phyloP scores from a whole-genome alignment of 1,140 invertebrate species.

The Conus ventricosus region DNA sequence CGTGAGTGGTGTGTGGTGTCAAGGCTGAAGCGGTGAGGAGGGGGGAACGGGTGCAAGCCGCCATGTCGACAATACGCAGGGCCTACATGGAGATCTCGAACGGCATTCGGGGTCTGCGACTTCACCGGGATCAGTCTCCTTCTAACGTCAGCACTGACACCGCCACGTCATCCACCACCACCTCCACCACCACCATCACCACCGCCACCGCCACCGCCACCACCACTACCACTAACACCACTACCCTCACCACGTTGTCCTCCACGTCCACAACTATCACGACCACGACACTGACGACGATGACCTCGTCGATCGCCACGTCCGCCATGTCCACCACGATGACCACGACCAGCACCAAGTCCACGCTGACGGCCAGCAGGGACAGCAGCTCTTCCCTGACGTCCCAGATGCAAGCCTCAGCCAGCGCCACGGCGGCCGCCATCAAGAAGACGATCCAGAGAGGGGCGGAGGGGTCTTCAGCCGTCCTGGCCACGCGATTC shows the following conservation, averaged over 20 bases:
- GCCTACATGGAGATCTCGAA: constrained; percentile 75
- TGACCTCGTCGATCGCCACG: background rate
- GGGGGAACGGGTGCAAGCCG: background rate
- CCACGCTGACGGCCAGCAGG: constrained; percentile 16
- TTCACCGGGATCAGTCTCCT: constrained; percentile 64
- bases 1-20: background rate
- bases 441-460: constrained; percentile 45
- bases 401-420: constrained; percentile 23
- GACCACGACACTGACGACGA: constrained; percentile 26
- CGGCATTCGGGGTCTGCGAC: constrained; percentile 70
- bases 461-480: constrained; percentile 53
- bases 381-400: background rate
- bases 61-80: constrained; percentile 72
- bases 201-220: background rate
- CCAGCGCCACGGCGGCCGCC: constrained; percentile 50
- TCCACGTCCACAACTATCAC: constrained; percentile 6
- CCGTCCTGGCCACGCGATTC: constrained; percentile 38
- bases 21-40: background rate
- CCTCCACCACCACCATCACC: background rate
- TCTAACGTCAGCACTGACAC: constrained; percentile 7
- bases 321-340: background rate
- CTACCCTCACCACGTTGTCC: background rate
- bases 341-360: constrained; percentile 15
- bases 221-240: background rate
- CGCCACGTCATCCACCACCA: background rate